phyloP scores from a whole-genome alignment of 1,140 invertebrate species.

The Conus ventricosus region DNA sequence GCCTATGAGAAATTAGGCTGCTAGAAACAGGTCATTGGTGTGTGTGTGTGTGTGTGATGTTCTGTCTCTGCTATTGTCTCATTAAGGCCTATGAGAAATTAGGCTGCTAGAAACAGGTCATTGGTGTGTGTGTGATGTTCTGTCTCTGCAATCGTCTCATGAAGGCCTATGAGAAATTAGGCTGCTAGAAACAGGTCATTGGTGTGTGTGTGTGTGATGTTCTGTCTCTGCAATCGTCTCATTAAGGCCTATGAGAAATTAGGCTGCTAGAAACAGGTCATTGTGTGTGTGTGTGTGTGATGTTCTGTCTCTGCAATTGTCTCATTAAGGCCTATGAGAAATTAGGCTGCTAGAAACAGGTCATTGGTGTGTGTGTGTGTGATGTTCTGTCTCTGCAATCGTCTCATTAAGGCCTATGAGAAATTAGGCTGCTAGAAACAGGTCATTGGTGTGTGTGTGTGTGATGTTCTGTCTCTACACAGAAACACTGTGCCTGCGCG shows the following conservation, averaged over 20 bases:
- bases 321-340: too few relatives aligned
- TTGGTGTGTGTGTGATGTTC: background rate
- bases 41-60: slow-evolving; percentile 6
- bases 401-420: too few relatives aligned
- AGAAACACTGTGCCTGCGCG: too few relatives aligned
- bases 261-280: slow-evolving; percentile 69
- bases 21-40: background rate
- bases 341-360: too few relatives aligned
- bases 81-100: too few relatives aligned
- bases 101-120: too few relatives aligned
- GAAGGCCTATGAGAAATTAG: too few relatives aligned
- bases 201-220: slow-evolving; percentile 47
- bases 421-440: too few relatives aligned
- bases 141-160: background rate
- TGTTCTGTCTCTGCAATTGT: background rate
- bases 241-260: slow-evolving; percentile 71
- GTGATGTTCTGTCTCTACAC: too few relatives aligned
- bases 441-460: background rate
- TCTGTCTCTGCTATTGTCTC: background rate
- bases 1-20: too few relatives aligned
- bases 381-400: background rate
- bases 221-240: slow-evolving; percentile 71
- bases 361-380: background rate
- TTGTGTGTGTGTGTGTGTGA: background rate
- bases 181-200: too few relatives aligned